Base-by-base conservation (phyloP, 2,113 vertebrate genomes). In the Barnardius zonarius region DNA sequence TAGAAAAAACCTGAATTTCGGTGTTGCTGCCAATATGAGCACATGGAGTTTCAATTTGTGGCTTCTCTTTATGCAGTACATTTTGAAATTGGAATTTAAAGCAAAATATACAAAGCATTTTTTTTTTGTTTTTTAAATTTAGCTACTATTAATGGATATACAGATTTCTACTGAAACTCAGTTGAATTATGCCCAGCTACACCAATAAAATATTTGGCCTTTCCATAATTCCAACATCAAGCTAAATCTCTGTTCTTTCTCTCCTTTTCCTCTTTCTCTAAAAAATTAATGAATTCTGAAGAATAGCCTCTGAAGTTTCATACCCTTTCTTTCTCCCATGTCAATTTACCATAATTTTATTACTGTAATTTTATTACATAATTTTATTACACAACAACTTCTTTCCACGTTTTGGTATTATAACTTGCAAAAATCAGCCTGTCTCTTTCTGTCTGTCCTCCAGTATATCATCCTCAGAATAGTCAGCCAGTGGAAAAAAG, bases 41-140 rank as follows among this genome's bases (percentile, higher is more conserved):
- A 90, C 92, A 95, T 73, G 86, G 92, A 96, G 86, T 91, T 97
- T 97, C 95, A 95, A 97, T 97, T 97, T 97, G 97, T 97, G 97
- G 96, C 93, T 95, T 95, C 44, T 92, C 74, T 85, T 92, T 64
- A 82, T 79, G 80, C 49, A 88, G 90, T 43, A 35, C 54, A 96
- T 95, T 95, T 96, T 92, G 52, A 91, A 96, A 94, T 17, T 74
- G 95, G 93, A 96, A 96, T 96, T 95, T 91, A 82, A 96, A 80
- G 17, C 28, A 83, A 41, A 79, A 61, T 80, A 76, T 70, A 48
- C 31, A 66, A 81, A 69, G 9, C 6, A 27, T 59, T 81, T 63
- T 66, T 8, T 51, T 63, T 66, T 8, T 51, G 28, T 41, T 24
- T 48, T 51, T 88, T 57, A 88, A 79, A 51, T 10, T 10, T 22